These are phyloP conservation scores for Labroides dimidiatus DNA, from an alignment of 2,797 vertebrate genomes.

Conservation along the genomic window DNA sequence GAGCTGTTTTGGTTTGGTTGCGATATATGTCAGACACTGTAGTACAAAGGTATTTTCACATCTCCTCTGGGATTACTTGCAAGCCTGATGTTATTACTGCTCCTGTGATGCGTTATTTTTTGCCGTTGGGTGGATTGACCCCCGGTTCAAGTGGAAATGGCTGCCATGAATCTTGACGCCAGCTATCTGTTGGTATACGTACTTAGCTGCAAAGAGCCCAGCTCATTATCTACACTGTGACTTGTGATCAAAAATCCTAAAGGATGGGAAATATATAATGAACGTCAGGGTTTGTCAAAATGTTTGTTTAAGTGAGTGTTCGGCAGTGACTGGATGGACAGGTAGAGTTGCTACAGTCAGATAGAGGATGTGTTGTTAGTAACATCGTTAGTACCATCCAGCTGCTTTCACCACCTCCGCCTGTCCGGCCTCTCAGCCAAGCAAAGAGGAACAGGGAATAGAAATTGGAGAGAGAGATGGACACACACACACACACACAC, in stretches of 20 bases:
- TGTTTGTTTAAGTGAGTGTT: conserved; percentile 59
- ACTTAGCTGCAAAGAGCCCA: conserved; percentile 35
- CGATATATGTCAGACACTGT: conserved; percentile 71
- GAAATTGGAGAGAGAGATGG: conserved; percentile 54
- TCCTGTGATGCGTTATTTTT: conserved; percentile 72
- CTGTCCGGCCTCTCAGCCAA: conserved; percentile 67
- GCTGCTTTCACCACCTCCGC: conserved; percentile 74
- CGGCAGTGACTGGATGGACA: conserved; percentile 53
- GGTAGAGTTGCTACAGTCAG: conserved; percentile 56
- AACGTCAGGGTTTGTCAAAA: conserved; percentile 61
- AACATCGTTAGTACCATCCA: conserved; percentile 74
- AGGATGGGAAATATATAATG: conserved; percentile 59
- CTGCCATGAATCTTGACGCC: conserved; percentile 49
- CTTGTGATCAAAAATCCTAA: conserved; percentile 64
- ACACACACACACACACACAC: conserved; percentile 25
- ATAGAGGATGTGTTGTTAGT: conserved; percentile 70
- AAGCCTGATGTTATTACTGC: conserved; percentile 69
- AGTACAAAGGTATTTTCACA: conserved; percentile 74
- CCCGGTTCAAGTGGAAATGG: conserved; percentile 57
- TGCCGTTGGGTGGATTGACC: conserved; percentile 68
- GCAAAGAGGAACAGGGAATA: conserved; percentile 63
- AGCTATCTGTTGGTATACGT: conserved; percentile 20
- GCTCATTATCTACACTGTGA: conserved; percentile 63
- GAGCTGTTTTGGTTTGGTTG: conserved; percentile 74
- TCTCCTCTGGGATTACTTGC: conserved; percentile 72